Base-by-base conservation (phyloP, 2,797 vertebrate species). In the Semaprochilodus insignis region DNA sequence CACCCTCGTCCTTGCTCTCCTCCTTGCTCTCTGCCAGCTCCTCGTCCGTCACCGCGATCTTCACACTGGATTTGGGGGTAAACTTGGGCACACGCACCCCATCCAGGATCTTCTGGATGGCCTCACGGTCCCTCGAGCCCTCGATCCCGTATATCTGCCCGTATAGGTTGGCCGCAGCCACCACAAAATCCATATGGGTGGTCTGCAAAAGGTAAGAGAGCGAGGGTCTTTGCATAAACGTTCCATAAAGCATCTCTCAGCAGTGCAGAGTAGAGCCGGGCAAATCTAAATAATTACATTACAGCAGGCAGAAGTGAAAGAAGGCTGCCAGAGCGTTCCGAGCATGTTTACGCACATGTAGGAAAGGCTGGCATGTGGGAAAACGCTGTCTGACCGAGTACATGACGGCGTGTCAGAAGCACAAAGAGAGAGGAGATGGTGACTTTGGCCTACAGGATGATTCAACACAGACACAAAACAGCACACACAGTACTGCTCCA, bases 161-260 rank as follows among this genome's bases (percentile, higher is more conserved):
- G 4, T 96, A 96, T 54, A 99, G 93, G 85, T 91, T 94, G 62
- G 96, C 95, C 23, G 96, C 94, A 0, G 96, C 94, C 88, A 95
- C 72, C 65, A 98, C 85, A 21, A 94, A 99, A 1, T 93, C 93
- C 91, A 96, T 81, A 73, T 97, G 96, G 3, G 85, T 89, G 14
- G 87, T 85, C 97, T 95, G 21, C 91, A 21, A 23, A 44, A 84
- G 86, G 16, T 90, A n/a, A 82, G 86, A 87, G 13, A 88, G 63
- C 81, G 13, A 21, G 60, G 36, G 54, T 48, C 6, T 71, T 48
- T 23, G 51, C 3, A 67, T 65, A 82, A 66, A 72, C 48, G 4
- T 55, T 62, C 10, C 55, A 31, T 72, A 54, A 76, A 77, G 27
- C 25, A 73, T 75, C 71, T 23, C 19, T 34, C 19, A 40, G 7